A percentile compares a stretch with the other conserved stretches of the same genome.
Evolutionary conservation across 2,888 invertebrate genomes (phyloP).

Genomic region (Embidobia sp.): DNA sequence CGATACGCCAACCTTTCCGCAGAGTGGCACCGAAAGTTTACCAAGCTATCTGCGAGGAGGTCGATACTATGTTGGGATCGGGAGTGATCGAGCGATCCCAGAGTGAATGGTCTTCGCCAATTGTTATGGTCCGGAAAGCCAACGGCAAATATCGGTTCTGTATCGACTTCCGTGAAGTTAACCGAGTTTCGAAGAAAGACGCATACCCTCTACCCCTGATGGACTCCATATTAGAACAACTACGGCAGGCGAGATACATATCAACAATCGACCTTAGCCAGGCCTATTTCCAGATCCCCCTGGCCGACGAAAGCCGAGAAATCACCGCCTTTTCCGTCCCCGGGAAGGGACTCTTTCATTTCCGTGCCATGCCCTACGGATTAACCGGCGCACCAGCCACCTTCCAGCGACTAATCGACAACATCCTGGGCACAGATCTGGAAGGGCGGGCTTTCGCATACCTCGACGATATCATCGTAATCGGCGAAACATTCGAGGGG

Average conservation of each 20-base stretch:
- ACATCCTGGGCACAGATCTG: too few relatives aligned
- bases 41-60: conserved; percentile 53
- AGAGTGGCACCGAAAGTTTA: conserved; percentile 25
- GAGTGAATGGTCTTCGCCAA: conserved; percentile 68
- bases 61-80: conserved; percentile 71
- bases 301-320: conserved; percentile 33
- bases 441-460: too few relatives aligned
- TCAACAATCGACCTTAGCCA: conserved; percentile 31
- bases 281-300: conserved; percentile 61
- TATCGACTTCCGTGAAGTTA: too few relatives aligned
- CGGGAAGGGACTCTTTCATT: conserved; percentile 40
- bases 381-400: too few relatives aligned
- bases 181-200: conserved; percentile 19
- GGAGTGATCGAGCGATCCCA: conserved; percentile 67
- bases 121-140: conserved; percentile 51
- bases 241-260: neutral
- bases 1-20: conserved; percentile 13
- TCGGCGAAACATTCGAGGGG: too few relatives aligned
- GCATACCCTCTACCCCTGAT: conserved; percentile 35
- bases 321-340: conserved; percentile 63
- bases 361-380: conserved; percentile 52
- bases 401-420: too few relatives aligned
- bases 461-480: too few relatives aligned
- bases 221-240: conserved; percentile 2
- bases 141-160: neutral